Base-by-base conservation (phyloP, 2,888 invertebrate species). In the Sthenelais limicola region DNA sequence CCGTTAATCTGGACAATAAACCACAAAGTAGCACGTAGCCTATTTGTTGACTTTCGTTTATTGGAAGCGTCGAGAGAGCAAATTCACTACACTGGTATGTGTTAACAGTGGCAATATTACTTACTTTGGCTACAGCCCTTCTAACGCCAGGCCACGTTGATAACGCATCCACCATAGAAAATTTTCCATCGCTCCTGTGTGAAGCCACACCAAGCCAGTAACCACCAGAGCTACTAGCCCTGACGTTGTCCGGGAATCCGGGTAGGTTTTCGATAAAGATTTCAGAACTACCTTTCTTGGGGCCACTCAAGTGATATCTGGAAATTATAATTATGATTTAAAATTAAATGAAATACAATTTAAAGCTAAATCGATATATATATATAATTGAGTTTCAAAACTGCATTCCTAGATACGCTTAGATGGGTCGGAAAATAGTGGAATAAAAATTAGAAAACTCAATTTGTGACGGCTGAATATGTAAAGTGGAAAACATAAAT, bases 241-340 rank as follows among this genome's bases (percentile, higher is more conserved):
- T 83, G 49, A 92, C 89, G 82, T 93, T 94, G 88, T 94, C 94
- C 0, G 93, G 93, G 80, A 87, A 77, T 4, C 90, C 90, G 2
- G 90, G 90, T 15, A 90, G 75, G 68, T 94, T 94, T 80, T 95
- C 93, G 3, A 92, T 89, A 82, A 97, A 95, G 1, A 94, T 89
- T 85, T 96, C 96, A 2, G 90, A 88, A 77, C 91, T 89, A n/a
- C 96, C 96, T 79, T 92, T 91, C 80, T 94, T 94, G 0, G 92
- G 89, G 2, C 97, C 97, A 83, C 91, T 92, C 12, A 98, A 84
- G 83, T 94, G 90, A 86, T 94, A 94, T 76, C 88, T 86, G 75
- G n/a, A 78, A 43, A 15, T 43, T n/a, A n/a, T 9, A 43, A 18
- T 43, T 43, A 43, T 43, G 9, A 9, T 43, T 12, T 43, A 43